Conservation (phyloP, 2,113 vertebrate species). For the Cyprinodon brontotheroides region DNA sequence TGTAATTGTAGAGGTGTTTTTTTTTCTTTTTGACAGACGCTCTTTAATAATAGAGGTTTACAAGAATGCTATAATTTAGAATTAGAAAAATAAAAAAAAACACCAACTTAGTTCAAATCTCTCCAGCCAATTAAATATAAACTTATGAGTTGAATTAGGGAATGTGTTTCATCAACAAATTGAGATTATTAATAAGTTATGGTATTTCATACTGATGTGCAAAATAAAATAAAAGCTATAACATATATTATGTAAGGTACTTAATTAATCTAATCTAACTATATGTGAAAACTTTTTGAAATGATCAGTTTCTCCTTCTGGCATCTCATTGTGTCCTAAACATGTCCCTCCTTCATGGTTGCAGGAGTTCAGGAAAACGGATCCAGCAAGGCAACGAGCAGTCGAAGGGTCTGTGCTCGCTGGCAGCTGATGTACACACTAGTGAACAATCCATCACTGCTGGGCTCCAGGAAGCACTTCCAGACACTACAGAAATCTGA, state of each 20-base stretch:
- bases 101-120: too few species aligned
- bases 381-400: constrained; percentile 1
- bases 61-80: too few species aligned
- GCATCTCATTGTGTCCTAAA: constrained; percentile 25
- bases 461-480: constrained; percentile 81
- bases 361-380: constrained; percentile 83
- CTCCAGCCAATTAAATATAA: too few species aligned
- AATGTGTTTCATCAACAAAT: neutral
- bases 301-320: neutral
- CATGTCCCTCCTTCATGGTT: constrained; percentile 46
- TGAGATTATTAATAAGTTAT: neutral
- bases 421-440: constrained; percentile 89
- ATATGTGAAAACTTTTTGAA: neutral
- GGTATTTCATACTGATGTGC: neutral
- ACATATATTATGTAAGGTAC: neutral
- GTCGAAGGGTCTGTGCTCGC: constrained; percentile 69
- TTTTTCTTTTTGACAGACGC: too few species aligned
- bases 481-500: constrained; percentile 56
- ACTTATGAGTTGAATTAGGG: too few species aligned
- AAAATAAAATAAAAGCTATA: neutral
- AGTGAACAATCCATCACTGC: constrained; percentile 85
- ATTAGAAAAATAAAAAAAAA: too few species aligned
- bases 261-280: neutral
- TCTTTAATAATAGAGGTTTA: too few species aligned
- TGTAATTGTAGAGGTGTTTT: too few species aligned